phyloP scores from a whole-genome alignment of 2,888 invertebrate species.

The Dioctria rufipes region DNA sequence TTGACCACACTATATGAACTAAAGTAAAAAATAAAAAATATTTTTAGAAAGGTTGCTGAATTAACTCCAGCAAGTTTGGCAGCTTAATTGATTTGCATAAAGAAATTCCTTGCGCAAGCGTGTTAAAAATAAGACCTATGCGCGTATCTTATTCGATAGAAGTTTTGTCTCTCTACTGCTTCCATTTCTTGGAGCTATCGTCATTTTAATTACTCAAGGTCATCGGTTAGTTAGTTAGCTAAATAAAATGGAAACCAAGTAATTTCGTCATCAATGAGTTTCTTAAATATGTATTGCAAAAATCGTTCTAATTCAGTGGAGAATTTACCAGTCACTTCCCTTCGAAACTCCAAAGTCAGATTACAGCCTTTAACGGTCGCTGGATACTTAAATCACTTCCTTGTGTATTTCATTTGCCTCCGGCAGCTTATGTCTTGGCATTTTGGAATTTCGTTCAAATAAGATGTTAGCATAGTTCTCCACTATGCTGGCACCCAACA shows the following conservation, averaged over 20 bases:
- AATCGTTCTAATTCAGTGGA: slow-evolving; percentile 39
- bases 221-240: not conserved
- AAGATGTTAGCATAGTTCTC: not conserved
- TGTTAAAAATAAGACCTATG: not conserved
- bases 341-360: slow-evolving; percentile 36
- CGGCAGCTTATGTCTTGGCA: not conserved
- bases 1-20: not conserved
- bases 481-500: not conserved
- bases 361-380: slow-evolving; percentile 36
- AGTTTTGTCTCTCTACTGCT: not conserved
- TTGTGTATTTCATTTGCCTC: not conserved
- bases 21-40: not conserved
- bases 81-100: slow-evolving; percentile 9
- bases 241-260: not conserved
- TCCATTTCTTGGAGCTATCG: not conserved
- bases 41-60: not conserved
- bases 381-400: slow-evolving; percentile 29
- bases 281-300: slow-evolving; percentile 11
- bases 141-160: too few species aligned
- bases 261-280: slow-evolving; percentile 10
- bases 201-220: not conserved
- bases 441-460: not conserved
- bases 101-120: not conserved
- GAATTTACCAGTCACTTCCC: slow-evolving; percentile 26
- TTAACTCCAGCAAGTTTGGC: not conserved